Evolutionary conservation across 92 coral and sea anemone species (phyloP), one percentile per base, ranked within the genome.

Genomic region (Zoanthus solanderi): DNA sequence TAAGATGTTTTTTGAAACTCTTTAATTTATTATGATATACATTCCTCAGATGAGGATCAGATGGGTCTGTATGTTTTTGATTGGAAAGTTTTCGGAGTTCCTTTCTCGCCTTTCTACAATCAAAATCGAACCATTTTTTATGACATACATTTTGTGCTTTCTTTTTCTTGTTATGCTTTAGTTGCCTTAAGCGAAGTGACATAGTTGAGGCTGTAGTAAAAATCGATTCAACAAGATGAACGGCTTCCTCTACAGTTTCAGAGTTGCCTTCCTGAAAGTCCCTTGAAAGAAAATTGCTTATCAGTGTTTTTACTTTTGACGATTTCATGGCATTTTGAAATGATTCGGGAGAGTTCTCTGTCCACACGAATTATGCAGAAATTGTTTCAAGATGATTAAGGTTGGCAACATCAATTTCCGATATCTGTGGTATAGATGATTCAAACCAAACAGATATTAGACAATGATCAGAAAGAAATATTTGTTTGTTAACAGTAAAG

Each of bases 401-500:
- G 60, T 79, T 79, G 73, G 85, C 66, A 79, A 79, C 71, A 69
- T 79, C 66, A 79, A 9, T 79, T 79, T 79, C 72, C 47, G 72
- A 66, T 78, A 78, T 61, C 69, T 61, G 69, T 18, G 44, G 66
- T 52, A 54, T 34, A 44, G 90, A 34, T 78, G 86, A 65, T 68
- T 78, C 66, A 30, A 87, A 32, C 90, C 90, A 87, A 0, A 66
- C 34, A 45, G 72, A 12, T 54, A 75, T 74, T 50, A 79, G 80
- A 79, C 86, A 32, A 66, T 87, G 90, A 79, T 78, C 86, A 46
- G 90, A 87, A 28, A 87, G 44, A 79, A 65, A 87, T 78, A 60
- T 0, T 68, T 48, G 87, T 79, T 79, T 63, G 46, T 65, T 67
- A 4, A 87, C 90, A 28, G 73, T 87, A 60, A 87, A 87, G 80